Base-by-base conservation (phyloP, 2,888 invertebrate genomes). In the Stegana nigrithorax region DNA sequence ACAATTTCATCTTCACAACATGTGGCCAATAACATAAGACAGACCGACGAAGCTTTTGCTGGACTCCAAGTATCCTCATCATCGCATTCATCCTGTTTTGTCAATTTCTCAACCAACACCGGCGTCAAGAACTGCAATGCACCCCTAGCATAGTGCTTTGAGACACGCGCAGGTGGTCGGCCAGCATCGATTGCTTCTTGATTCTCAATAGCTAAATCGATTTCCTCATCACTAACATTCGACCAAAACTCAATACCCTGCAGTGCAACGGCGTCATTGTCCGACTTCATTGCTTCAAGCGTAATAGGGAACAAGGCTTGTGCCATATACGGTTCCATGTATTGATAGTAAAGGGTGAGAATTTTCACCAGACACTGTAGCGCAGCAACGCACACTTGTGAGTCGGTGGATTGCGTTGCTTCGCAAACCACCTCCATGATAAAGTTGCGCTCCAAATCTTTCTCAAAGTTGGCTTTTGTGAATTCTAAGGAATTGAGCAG, bases 231-330 rank as follows among this genome's bases (percentile, higher is more conserved):
- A 81, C 98, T 97, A 0, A 99, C 98, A 79, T 97, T 98, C 4
- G 98, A 98, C 99, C 99, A 99, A 87, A 99, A 99, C 86, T 99
- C 99, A 84, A 99, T 98, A 71, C 99, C 99, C 88, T 98, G 98
- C 62, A 98, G 89, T 17, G 97, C 93, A 59, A 99, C 93, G 74
- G 98, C 97, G 87, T 98, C 97, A 70, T 94, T 91, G 68, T 96
- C 96, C 17, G 95, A 95, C 84, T 96, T 97, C 97, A 99, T 99
- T 8, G 99, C 98, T 86, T 97, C 96, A 82, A 99, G 87, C 7
- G 99, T 98, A 63, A 99, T 98, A 26, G 98, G 97, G 86, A 99
- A 99, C 17, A 99, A 87, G 12, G 98, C 99, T 81, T 93, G 95
- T 0, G 93, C 96, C 99, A 99, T 99, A 83, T 99, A 99, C 12